Evolutionary conservation across 64 coral and sea anemone genomes (phyloP).

Genomic region (Orbicella faveolata): DNA sequence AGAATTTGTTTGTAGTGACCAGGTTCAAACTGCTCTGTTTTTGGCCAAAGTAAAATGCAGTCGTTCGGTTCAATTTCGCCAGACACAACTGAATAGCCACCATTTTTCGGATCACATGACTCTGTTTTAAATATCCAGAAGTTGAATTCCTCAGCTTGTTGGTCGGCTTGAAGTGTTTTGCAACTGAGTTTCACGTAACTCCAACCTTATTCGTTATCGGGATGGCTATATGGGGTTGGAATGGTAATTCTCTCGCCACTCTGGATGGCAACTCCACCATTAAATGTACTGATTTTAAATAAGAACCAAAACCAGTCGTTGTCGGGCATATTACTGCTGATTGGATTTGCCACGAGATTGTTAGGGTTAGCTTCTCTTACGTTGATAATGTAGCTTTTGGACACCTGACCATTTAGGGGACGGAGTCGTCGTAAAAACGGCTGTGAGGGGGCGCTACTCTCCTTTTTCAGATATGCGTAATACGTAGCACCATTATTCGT

Average conservation of each 20-base stretch:
- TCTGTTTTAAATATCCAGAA: slow-evolving; percentile 36
- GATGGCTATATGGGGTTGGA: not conserved
- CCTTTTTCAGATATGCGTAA: slow-evolving; percentile 1
- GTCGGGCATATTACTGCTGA: not conserved
- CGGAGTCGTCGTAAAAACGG: not conserved
- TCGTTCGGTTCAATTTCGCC: slow-evolving; percentile 8
- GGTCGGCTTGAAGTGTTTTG: too few relatives aligned
- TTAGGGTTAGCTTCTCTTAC: not conserved
- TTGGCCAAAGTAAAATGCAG: slow-evolving; percentile 27
- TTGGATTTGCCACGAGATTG: not conserved
- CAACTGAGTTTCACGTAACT: not conserved
- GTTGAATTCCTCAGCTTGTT: not conserved
- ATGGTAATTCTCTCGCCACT: slow-evolving; percentile 9
- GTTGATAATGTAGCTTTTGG: not conserved
- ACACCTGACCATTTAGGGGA: not conserved
- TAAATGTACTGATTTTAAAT: slow-evolving; percentile 13
- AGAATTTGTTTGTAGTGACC: not conserved
- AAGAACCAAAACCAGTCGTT: slow-evolving; percentile 33
- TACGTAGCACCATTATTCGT: not conserved
- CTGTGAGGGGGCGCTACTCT: not conserved
- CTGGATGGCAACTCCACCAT: slow-evolving; percentile 16
- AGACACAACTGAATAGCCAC: not conserved
- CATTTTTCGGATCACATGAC: not conserved
- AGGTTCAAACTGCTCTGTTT: not conserved
- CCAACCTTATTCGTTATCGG: not conserved